Evolutionary conservation across 2,888 invertebrate species (phyloP), one percentile per base, ranked within the genome.

Genomic region (Oscheius sp.): DNA sequence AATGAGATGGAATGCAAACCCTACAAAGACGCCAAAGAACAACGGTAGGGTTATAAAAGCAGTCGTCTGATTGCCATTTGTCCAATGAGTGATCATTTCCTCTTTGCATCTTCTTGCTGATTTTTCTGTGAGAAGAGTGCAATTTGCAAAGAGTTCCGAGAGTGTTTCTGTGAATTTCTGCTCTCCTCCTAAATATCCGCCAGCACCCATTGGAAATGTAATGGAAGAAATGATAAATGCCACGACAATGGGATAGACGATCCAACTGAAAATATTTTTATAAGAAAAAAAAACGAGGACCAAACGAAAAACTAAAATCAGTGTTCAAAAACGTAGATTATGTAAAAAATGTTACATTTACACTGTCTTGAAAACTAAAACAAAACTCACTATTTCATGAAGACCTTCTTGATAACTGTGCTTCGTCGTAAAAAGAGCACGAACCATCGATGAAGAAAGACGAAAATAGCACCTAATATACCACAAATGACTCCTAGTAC

Each of bases 201-300:
- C 97, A 30, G 93, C 89, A 20, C 95, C 95, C 65, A 92, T 90
- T 0, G 96, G 97, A 88, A 95, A 98, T 26, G 94, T 92, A 0
- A 94, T 90, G 0, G 92, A 92, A 82, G 92, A 91, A 49, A 95
- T 93, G 30, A 92, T 87, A 56, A 95, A 88, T 0, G 95, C 66
- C 12, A 80, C 67, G 30, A 75, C 67, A 1, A 93, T 93, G 0
- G 97, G 97, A 88, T 97, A 98, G 74, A 97, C 90, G 88, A 96
- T 95, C 54, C 94, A 94, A 85, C 95, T 94, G 90, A 67, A 86
- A 85, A 44, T 92, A 67, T 69, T 32, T n/a, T 32, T 2, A 14
- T 12, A 20, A 45, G 6, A 59, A 41, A 36, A 14, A 2, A 0
- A 47, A 24, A 24, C 9, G 30, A 50, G 50, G 28, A 2, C 8